Conservation (phyloP, 2,888 invertebrate genomes). For the Dasypolia templi region DNA sequence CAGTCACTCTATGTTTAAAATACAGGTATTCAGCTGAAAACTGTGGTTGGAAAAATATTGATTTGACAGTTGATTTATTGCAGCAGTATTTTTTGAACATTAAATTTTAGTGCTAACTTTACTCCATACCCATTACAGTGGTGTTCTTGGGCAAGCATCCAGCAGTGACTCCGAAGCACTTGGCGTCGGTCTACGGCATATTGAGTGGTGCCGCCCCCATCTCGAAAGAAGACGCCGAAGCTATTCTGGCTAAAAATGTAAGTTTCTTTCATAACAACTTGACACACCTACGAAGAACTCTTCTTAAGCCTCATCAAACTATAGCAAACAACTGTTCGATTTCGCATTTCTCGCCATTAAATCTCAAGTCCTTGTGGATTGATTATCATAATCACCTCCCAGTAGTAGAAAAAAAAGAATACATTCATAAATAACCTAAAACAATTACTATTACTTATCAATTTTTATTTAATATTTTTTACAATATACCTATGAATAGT, state of each 20-base stretch:
- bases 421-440: no score
- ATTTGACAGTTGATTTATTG: no score
- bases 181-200: conserved; percentile 89
- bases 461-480: no score
- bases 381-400: no score
- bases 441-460: no score
- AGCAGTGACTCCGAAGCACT: conserved; percentile 90
- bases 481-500: no score
- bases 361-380: no score
- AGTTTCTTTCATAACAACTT: conserved; percentile 60
- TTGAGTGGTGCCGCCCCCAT: conserved; percentile 93
- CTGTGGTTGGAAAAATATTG: no score
- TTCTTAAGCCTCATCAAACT: no score
- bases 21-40: background rate
- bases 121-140: conserved; percentile 83
- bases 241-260: conserved; percentile 82
- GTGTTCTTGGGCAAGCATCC: conserved; percentile 93
- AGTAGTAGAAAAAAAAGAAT: no score
- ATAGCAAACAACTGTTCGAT: no score
- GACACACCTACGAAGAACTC: background rate
- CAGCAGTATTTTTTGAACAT: background rate
- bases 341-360: no score
- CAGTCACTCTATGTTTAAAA: background rate
- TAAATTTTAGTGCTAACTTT: background rate
- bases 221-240: conserved; percentile 89